Percentiles rank a stretch among this genome's conserved stretches.
Evolutionary conservation across 2,797 vertebrate species (phyloP).

Genomic region (Rhodeus uyekii): DNA sequence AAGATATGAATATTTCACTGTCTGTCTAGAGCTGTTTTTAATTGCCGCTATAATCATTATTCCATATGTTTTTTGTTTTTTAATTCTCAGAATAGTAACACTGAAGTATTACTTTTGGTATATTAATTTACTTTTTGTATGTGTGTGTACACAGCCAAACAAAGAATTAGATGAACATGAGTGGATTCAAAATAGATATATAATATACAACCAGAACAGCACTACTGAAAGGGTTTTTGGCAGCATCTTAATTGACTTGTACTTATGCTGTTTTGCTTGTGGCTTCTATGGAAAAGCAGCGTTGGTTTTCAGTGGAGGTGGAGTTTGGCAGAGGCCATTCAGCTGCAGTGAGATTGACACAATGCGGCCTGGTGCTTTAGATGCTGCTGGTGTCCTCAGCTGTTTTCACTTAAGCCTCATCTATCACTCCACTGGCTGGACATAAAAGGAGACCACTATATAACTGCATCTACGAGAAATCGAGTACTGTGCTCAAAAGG

Average conservation of each 20-base stretch:
- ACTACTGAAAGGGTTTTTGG: not conserved
- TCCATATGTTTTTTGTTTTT: not conserved
- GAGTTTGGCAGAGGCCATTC: slow-evolving; percentile 1
- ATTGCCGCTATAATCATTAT: not conserved
- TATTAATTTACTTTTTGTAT: not conserved
- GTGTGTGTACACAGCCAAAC: not conserved
- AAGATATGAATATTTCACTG: slow-evolving; percentile 47
- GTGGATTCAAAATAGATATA: not conserved
- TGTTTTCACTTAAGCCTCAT: slow-evolving; percentile 37
- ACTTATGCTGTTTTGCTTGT: slow-evolving; percentile 12
- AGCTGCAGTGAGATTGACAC: slow-evolving; percentile 19
- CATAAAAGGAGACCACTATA: slow-evolving; percentile 1
- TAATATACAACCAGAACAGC: not conserved
- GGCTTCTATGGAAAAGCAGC: not conserved
- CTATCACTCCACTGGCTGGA: slow-evolving; percentile 25
- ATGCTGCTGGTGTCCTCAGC: slow-evolving; percentile 26
- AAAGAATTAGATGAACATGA: not conserved
- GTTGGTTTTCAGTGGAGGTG: not conserved
- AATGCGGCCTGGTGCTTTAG: slow-evolving; percentile 26
- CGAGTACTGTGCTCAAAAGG: not conserved
- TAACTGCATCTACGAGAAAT: not conserved
- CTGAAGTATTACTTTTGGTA: not conserved
- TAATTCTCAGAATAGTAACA: not conserved
- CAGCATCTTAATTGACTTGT: slow-evolving; percentile 1
- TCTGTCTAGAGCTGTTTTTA: slow-evolving; percentile 2